Evolutionary conservation across 1,140 invertebrate species (phyloP).

Genomic region (Drosophila mayri): DNA sequence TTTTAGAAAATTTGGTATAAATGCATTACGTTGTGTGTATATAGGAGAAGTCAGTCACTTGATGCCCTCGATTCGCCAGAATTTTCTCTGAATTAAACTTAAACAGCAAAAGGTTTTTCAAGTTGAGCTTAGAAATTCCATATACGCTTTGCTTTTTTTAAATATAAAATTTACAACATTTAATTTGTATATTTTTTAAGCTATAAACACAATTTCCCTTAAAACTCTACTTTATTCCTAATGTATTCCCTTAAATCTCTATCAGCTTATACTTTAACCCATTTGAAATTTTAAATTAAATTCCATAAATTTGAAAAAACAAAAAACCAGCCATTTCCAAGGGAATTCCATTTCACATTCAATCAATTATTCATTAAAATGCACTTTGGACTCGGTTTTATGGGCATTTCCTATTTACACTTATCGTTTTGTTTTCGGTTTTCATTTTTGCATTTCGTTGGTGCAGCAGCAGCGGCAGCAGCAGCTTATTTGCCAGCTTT

Average conservation of each 20-base stretch:
- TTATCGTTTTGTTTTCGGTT: slow-evolving; percentile 44
- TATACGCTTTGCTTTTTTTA: not conserved
- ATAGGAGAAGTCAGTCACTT: slow-evolving; percentile 42
- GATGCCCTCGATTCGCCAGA: slow-evolving; percentile 48
- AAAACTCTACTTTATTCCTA: too few species aligned
- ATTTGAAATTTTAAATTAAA: slow-evolving; percentile 20
- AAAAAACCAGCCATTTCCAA: slow-evolving; percentile 15
- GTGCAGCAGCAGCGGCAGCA: not conserved
- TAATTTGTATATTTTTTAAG: not conserved
- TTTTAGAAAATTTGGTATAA: slow-evolving; percentile 50
- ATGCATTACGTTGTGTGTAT: slow-evolving; percentile 11
- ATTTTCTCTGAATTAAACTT: slow-evolving; percentile 17
- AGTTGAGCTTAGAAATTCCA: not conserved
- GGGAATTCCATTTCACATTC: slow-evolving; percentile 28
- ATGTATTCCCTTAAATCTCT: too few species aligned
- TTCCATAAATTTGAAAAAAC: slow-evolving; percentile 14
- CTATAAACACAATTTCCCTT: too few species aligned
- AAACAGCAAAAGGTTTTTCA: not conserved
- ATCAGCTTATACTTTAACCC: not conserved
- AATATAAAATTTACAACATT: too few species aligned
- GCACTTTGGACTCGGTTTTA: slow-evolving; percentile 42
- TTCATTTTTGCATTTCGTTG: slow-evolving; percentile 35
- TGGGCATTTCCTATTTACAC: slow-evolving; percentile 53
- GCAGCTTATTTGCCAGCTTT: slow-evolving; percentile 16
- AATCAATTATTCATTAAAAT: slow-evolving; percentile 53